Conservation (phyloP, 2,888 invertebrate genomes). For the Stramonita haemastoma region DNA sequence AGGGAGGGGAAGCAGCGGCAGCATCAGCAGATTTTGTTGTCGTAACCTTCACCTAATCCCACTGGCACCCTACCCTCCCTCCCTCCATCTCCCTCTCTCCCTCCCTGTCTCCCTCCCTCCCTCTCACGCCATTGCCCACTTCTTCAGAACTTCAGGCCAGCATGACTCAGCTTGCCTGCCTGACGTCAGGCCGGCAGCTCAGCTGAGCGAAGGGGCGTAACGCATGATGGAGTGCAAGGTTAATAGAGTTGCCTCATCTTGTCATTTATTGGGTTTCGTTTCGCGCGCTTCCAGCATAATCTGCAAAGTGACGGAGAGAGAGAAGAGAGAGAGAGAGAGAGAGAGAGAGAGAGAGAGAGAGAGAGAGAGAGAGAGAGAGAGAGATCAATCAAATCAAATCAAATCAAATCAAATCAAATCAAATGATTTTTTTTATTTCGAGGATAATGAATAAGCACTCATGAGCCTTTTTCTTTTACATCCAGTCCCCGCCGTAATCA, state of each 20-base stretch:
- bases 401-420: too few species aligned
- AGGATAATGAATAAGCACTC: too few species aligned
- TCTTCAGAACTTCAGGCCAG: too few species aligned
- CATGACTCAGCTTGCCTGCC: too few species aligned
- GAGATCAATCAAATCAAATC: too few species aligned
- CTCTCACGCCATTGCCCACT: too few species aligned
- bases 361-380: slow-evolving; percentile 4
- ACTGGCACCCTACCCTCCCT: neutral
- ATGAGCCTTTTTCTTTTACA: too few species aligned
- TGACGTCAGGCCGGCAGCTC: neutral
- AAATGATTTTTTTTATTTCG: too few species aligned
- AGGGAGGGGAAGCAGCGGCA: too few species aligned
- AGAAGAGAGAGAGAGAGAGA: slow-evolving; percentile 35
- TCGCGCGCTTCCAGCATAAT: neutral
- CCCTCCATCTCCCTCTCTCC: neutral
- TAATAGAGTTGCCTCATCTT: neutral
- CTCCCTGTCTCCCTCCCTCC: neutral
- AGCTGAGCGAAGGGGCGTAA: neutral
- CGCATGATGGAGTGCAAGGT: neutral
- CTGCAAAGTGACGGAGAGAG: neutral
- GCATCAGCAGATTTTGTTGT: neutral
- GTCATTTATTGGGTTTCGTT: too few species aligned
- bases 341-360: slow-evolving; percentile 19
- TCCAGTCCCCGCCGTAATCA: too few species aligned
- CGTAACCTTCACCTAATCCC: neutral